These are phyloP conservation scores for Remorina albescens DNA, from an alignment of 2,797 vertebrate genomes.

Conservation along the genomic window DNA sequence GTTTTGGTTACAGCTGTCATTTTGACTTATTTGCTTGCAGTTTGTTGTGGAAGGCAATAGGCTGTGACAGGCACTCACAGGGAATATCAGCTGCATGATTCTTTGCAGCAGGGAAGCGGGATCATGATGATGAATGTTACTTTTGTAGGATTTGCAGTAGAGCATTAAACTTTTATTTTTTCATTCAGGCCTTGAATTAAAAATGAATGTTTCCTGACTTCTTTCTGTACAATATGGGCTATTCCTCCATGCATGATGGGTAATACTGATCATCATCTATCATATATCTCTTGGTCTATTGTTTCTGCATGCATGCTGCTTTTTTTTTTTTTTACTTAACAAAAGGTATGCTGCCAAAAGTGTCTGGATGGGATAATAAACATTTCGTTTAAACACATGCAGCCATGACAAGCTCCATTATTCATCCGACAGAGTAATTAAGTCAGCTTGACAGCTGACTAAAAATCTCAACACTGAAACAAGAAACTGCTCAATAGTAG, in stretches of 20 bases:
- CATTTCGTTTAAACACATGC: not conserved
- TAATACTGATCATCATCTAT: slow-evolving; percentile 12
- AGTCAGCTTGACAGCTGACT: too few species aligned
- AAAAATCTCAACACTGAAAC: too few species aligned
- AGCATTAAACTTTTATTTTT: slow-evolving; percentile 46
- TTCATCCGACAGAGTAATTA: not conserved
- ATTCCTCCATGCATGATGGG: slow-evolving; percentile 1
- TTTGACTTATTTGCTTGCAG: slow-evolving; percentile 5
- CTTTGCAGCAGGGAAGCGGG: slow-evolving; percentile 40
- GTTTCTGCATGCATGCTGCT: not conserved
- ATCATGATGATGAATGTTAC: slow-evolving; percentile 29
- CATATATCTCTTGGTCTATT: not conserved
- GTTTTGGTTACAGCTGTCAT: slow-evolving; percentile 24
- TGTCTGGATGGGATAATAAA: not conserved
- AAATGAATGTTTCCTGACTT: slow-evolving; percentile 44
- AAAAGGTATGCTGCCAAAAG: not conserved
- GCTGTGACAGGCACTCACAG: slow-evolving; percentile 10
- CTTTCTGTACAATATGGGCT: slow-evolving; percentile 5
- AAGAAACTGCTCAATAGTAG: too few species aligned
- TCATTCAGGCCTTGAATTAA: slow-evolving; percentile 47
- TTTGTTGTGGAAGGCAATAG: slow-evolving; percentile 9
- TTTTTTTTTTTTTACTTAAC: not conserved
- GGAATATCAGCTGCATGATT: slow-evolving; percentile 20
- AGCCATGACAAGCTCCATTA: not conserved
- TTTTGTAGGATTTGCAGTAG: slow-evolving; percentile 26